phyloP scores from a whole-genome alignment of 2,113 vertebrate species.

The Takifugu bimaculatus region DNA sequence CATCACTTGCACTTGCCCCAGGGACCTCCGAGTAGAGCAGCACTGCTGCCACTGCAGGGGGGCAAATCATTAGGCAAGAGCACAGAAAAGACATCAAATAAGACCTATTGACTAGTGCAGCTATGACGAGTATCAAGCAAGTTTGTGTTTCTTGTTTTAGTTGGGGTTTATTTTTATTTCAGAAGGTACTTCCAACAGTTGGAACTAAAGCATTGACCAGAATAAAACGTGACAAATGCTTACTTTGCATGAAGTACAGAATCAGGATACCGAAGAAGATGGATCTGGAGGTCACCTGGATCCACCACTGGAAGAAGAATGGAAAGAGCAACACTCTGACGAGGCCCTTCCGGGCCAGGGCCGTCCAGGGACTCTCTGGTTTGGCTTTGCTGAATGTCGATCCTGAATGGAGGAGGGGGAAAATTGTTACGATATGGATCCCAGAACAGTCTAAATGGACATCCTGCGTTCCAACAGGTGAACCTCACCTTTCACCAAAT shows the following conservation, averaged over 20 bases:
- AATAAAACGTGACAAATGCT: not conserved
- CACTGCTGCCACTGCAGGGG: slow-evolving; percentile 79
- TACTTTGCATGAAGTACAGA: slow-evolving; percentile 94
- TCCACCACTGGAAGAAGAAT: slow-evolving; percentile 95
- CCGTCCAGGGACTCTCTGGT: slow-evolving; percentile 92
- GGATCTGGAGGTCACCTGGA: slow-evolving; percentile 88
- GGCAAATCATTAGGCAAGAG: slow-evolving; percentile 50
- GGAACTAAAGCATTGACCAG: not conserved
- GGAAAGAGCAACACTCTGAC: slow-evolving; percentile 93
- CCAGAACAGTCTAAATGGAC: not conserved
- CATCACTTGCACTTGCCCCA: slow-evolving; percentile 83
- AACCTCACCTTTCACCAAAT: slow-evolving; percentile 88
- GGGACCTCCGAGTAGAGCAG: slow-evolving; percentile 84
- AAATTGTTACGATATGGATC: not conserved
- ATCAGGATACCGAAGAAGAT: slow-evolving; percentile 88
- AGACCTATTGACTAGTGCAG: slow-evolving; percentile 36
- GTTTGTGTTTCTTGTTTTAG: slow-evolving; percentile 10
- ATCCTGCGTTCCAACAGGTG: not conserved
- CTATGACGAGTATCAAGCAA: slow-evolving; percentile 49
- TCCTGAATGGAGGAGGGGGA: slow-evolving; percentile 70
- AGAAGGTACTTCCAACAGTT: no score
- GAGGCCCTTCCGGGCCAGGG: slow-evolving; percentile 90
- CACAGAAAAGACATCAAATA: slow-evolving; percentile 35
- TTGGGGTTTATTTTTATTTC: no score
- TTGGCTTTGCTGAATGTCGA: slow-evolving; percentile 98